phyloP scores from a whole-genome alignment of 2,888 invertebrate genomes.

The Troides oblongomaculatus region DNA sequence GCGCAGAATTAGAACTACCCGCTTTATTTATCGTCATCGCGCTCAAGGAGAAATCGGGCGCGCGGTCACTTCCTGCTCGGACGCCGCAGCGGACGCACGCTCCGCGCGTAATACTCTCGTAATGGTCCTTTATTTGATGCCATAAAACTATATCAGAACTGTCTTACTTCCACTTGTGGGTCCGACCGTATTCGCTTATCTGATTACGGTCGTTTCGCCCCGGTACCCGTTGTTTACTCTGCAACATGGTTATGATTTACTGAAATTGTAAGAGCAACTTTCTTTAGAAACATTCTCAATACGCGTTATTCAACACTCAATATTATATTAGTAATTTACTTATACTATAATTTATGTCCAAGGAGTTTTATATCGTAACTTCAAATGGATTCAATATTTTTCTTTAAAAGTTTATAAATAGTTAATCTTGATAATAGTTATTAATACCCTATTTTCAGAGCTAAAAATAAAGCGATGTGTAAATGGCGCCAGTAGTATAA shows the following conservation, averaged over 20 bases:
- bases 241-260: slow-evolving; percentile 17
- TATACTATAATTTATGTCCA: too few relatives aligned
- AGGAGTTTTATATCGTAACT: background rate
- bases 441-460: background rate
- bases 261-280: slow-evolving; percentile 16
- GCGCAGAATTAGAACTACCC: slow-evolving; percentile 73
- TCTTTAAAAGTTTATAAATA: too few relatives aligned
- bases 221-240: slow-evolving; percentile 28
- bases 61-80: slow-evolving; percentile 63
- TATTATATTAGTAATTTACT: background rate
- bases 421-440: background rate
- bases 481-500: background rate
- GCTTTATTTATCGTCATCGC: slow-evolving; percentile 63
- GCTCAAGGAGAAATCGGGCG: slow-evolving; percentile 43
- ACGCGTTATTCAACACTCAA: background rate
- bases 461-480: background rate
- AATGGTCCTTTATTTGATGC: slow-evolving; percentile 61
- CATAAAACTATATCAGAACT: slow-evolving; percentile 56
- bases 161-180: slow-evolving; percentile 34
- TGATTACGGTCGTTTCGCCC: slow-evolving; percentile 36
- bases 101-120: slow-evolving; percentile 47
- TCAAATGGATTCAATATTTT: background rate
- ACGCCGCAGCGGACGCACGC: slow-evolving; percentile 51
- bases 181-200: slow-evolving; percentile 43
- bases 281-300: slow-evolving; percentile 1